Conservation (phyloP, 2,113 vertebrate species). For the Lanius collurio region DNA sequence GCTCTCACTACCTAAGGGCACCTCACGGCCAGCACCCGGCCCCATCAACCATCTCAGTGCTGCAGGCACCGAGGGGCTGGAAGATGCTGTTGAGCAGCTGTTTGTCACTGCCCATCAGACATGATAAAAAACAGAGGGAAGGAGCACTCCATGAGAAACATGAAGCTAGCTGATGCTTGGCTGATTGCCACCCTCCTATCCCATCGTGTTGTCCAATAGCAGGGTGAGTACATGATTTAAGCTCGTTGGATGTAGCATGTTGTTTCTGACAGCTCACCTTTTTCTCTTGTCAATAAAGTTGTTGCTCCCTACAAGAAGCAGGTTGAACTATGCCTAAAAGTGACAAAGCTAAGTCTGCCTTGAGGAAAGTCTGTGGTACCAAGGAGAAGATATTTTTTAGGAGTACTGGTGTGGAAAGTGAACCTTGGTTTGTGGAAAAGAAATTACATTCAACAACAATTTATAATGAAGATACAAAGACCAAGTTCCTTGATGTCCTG, state of each 20-base stretch:
- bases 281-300: neutral
- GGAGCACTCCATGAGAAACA: neutral
- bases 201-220: rapidly evolving
- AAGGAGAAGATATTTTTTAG: neutral
- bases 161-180: neutral
- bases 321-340: neutral
- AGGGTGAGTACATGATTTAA: neutral
- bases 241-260: neutral
- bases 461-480: neutral
- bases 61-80: neutral
- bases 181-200: neutral
- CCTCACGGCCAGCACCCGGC: rapidly evolving
- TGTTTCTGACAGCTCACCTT: neutral
- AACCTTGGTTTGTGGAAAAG: neutral
- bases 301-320: neutral
- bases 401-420: neutral
- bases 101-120: neutral
- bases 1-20: neutral
- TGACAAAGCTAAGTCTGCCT: neutral
- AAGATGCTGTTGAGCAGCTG: rapidly evolving
- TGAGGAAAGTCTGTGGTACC: neutral
- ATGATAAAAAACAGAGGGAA: rapidly evolving
- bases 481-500: neutral
- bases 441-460: neutral
- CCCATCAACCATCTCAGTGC: neutral